Conservation (phyloP, 2,888 invertebrate genomes). For the Mesorhabditis sp. region DNA sequence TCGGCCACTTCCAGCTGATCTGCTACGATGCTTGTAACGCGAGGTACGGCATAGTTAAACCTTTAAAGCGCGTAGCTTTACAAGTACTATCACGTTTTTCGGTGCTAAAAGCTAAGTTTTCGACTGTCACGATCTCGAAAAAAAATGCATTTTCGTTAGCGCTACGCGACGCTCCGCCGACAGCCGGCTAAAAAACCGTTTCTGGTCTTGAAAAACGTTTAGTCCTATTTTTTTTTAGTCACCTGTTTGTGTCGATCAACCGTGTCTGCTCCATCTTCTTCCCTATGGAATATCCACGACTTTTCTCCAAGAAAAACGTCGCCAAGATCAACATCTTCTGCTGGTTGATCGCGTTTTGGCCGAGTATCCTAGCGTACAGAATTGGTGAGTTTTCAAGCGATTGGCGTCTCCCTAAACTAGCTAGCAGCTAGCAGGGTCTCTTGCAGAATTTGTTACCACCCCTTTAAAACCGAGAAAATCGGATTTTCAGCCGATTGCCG, state of each 20-base stretch:
- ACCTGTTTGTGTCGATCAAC: background rate
- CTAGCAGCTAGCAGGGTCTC: too few species aligned
- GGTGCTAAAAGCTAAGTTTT: too few species aligned
- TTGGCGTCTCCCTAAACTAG: background rate
- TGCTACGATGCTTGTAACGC: conserved; percentile 4
- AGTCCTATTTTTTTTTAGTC: too few species aligned
- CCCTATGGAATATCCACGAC: background rate
- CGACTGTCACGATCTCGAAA: too few species aligned
- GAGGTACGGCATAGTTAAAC: background rate
- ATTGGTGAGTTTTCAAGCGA: background rate
- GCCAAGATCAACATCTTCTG: background rate
- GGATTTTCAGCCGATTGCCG: background rate
- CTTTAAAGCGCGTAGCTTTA: background rate
- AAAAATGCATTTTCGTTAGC: too few species aligned
- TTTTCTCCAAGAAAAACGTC: background rate
- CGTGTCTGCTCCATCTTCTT: background rate
- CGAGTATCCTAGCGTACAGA: background rate
- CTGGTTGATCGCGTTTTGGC: background rate
- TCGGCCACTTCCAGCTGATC: conserved; percentile 4
- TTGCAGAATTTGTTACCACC: too few species aligned
- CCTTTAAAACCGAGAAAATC: too few species aligned
- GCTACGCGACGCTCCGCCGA: too few species aligned
- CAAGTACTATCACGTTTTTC: too few species aligned
- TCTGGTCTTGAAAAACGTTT: too few species aligned
- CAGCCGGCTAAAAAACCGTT: too few species aligned